Evolutionary conservation across 2,888 invertebrate species (phyloP), one percentile per base, ranked within the genome.

Genomic region (Rotaria socialis): DNA sequence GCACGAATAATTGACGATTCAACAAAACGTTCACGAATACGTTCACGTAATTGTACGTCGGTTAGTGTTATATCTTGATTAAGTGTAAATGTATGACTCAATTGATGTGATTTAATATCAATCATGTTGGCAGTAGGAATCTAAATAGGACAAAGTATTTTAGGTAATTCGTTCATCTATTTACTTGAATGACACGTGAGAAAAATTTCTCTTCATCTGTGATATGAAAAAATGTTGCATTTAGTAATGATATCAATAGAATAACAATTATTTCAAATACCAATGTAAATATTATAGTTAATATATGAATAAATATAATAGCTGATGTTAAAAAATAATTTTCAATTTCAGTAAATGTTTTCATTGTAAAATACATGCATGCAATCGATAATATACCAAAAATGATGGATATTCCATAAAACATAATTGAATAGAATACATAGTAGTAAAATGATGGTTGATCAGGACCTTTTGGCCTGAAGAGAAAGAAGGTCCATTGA

Each of bases 11-110:
- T 80, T 14, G 80, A 80, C 5, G 47, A 47, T 80, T 80, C 80
- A 47, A 80, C n/a, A 47, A 80, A 47, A 47, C 80, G 80, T 80
- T 80, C 80, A 24, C 80, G 80, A 43, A 80, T 80, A 47, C 80
- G 80, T 80, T 43, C 47, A n/a, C 47, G 80, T 47, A 80, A 47
- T 47, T 80, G 80, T n/a, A 47, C 47, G n/a, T 47, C 47, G 4
- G 80, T 80, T 47, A 80, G n/a, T 80, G 47, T 80, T 24, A 80
- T 47, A n/a, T 80, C 80, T 47, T 47, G 80, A 43, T 43, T 24
- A 6, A 80, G 80, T 24, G 24, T 47, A 43, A 47, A 80, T 80
- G 80, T 24, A n/a, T 24, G 24, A 43, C 24, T 80, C 24, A 47
- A 47, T 11, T 43, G 22, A 5, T 80, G 10, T 43, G 47, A 24